Base-by-base conservation (phyloP, 2,888 invertebrate genomes). In the Calephelis perditalis region DNA sequence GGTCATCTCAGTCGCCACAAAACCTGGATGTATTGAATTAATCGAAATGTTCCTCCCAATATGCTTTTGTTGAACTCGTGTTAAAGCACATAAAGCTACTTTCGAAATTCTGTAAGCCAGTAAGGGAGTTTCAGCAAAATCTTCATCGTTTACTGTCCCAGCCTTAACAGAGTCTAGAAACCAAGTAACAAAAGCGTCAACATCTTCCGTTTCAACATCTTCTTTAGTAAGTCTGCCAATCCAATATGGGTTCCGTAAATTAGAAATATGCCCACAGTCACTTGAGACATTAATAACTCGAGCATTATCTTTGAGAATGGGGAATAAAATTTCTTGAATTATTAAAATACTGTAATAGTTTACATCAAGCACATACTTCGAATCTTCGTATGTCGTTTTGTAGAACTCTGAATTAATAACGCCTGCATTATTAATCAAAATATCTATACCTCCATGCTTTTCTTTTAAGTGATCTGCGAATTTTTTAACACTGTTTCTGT, bases 361-460 rank as follows among this genome's bases (percentile, higher is more conserved):
- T 0, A 66, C 64, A 46, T 70, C 65, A 0, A 75, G 56, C 6
- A 74, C 67, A 44, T 60, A 15, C 43, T 68, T 64, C 0, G 69
- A 62, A 37, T 72, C 68, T 56, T 71, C 69, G 44, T 71, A 71
- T 4, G 64, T 62, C 0, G 64, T 63, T 59, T 62, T 26, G 3
- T 26, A 26, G 11, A 63, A 60, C 37, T 67, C 57, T n/a, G 60
- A 40, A 1, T 61, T 59, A 11, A 63, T 64, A 0, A 72, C 62
- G 9, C 62, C 75, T 10, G 74, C 75, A 36, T 75, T 75, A 37
- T 73, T 75, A 6, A 75, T 62, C 1, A 75, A 59, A 52, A 75
- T 73, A 52, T 74, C 73, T 0, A 75, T 12, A 7, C 73, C 72
- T 8, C 71, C 73, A 47, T 75, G 70, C n/a, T 70, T 68, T 26